Conservation (phyloP, 2,888 invertebrate genomes). For the Odontocolon sp. region DNA sequence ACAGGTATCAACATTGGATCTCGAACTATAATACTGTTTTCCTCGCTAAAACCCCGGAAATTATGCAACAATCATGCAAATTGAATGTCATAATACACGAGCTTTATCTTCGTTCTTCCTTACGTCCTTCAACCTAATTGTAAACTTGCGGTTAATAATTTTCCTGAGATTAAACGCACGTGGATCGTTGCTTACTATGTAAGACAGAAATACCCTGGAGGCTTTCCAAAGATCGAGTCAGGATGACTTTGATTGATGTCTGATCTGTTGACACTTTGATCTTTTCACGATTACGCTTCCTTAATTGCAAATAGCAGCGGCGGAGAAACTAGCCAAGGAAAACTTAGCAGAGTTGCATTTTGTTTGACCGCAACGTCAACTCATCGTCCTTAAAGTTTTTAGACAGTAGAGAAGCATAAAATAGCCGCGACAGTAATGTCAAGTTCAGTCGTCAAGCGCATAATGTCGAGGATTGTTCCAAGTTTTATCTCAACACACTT, state of each 20-base stretch:
- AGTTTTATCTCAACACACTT: constrained; percentile 2
- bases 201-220: background rate
- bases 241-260: constrained; percentile 6
- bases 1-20: no score
- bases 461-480: constrained; percentile 3
- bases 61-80: background rate
- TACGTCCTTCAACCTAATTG: no score
- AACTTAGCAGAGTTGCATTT: background rate
- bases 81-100: no score
- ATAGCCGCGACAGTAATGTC: constrained; percentile 14
- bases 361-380: background rate
- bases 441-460: constrained; percentile 23
- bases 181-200: no score
- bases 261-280: background rate
- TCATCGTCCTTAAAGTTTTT: constrained; percentile 2
- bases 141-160: no score
- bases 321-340: background rate
- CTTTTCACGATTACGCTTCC: background rate
- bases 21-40: background rate
- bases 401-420: background rate
- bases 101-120: no score
- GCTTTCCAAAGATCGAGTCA: background rate
- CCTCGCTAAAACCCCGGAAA: background rate
- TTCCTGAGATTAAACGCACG: no score
- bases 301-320: background rate